Conservation (phyloP, 1,140 invertebrate species). For the Rhyzopertha dominica region DNA sequence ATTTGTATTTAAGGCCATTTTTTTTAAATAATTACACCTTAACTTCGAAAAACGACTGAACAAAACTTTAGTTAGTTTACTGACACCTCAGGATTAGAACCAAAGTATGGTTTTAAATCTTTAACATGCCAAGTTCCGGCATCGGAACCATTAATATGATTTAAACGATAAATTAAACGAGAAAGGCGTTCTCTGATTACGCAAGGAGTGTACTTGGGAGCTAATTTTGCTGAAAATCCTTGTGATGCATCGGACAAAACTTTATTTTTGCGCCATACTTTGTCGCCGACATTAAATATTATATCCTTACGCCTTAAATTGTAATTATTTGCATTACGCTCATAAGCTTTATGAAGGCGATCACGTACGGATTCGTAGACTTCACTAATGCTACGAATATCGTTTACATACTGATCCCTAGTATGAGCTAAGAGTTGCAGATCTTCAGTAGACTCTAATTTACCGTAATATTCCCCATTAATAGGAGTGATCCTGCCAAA, state of each 20-base stretch:
- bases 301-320: constrained; percentile 17
- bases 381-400: not conserved
- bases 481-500: constrained; percentile 11
- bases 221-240: constrained; percentile 21
- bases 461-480: constrained; percentile 16
- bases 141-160: constrained; percentile 11
- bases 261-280: constrained; percentile 18
- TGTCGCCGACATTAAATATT: constrained; percentile 18
- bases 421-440: constrained; percentile 4
- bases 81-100: constrained; percentile 15
- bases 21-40: too few species aligned
- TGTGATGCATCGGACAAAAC: constrained; percentile 16
- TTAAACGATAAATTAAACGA: constrained; percentile 12
- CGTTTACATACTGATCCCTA: constrained; percentile 6
- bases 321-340: constrained; percentile 11
- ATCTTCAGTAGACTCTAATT: constrained; percentile 3
- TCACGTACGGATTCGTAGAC: constrained; percentile 9
- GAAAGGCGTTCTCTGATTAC: constrained; percentile 15
- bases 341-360: constrained; percentile 17
- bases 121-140: constrained; percentile 19
- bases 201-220: constrained; percentile 21
- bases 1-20: too few species aligned
- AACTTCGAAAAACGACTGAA: too few species aligned
- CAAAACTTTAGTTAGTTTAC: too few species aligned
- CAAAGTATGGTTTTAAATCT: constrained; percentile 21